Conservation (phyloP, 2,888 invertebrate genomes). For the Polietes domitor region DNA sequence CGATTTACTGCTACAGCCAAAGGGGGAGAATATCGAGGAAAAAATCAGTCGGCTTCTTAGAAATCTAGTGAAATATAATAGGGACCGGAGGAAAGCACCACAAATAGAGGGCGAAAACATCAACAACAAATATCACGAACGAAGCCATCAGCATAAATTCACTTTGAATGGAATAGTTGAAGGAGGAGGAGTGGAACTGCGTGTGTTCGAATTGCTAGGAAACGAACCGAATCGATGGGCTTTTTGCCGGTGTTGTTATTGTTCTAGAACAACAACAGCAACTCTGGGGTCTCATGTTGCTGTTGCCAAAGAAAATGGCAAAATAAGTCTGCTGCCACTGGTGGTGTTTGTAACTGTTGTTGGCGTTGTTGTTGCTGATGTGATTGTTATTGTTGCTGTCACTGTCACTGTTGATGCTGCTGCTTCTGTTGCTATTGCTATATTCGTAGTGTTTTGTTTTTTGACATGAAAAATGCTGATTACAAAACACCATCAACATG, state of each 20-base stretch:
- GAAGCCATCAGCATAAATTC: neutral
- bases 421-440: no score
- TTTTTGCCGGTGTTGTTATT: neutral
- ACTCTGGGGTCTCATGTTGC: no score
- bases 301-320: no score
- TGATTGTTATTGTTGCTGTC: no score
- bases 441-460: neutral
- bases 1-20: no score
- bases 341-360: no score
- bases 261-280: neutral
- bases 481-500: neutral
- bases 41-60: no score
- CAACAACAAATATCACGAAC: no score
- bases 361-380: no score
- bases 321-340: no score
- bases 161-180: neutral
- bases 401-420: no score
- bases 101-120: neutral
- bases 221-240: neutral
- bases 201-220: neutral
- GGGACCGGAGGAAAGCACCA: neutral
- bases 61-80: neutral
- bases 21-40: no score
- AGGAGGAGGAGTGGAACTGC: neutral
- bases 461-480: neutral